Base-by-base conservation (phyloP, 2,113 vertebrate genomes). In the Sarotherodon lohbergeri region DNA sequence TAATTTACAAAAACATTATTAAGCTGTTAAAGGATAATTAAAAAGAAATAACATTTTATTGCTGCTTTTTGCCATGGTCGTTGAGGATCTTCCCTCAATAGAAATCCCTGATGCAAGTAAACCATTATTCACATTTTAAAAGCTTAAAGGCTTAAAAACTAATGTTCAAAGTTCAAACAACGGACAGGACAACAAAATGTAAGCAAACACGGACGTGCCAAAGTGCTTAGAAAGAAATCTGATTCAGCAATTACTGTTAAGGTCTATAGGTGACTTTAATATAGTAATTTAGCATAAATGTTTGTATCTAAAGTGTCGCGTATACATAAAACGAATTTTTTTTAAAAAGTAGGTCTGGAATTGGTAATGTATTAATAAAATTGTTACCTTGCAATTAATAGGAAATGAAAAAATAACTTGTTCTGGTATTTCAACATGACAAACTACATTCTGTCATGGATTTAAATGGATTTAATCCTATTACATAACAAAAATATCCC, bases 301-400 rank as follows among this genome's bases (percentile, higher is more conserved):
- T 50, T 50, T 78, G 10, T 78, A 32, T 78, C 16, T 78, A 78
- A 78, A 50, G 27, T n/a, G 46, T 78, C 41, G 19, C 1, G 0
- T 32, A 0, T 24, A 55, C 11, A 19, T 34, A 1, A 8, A 50
- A 78, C 0, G 7, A 50, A n/a, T 0, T 5, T 22, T 22, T 22
- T 22, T 22, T 22, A 22, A 22, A 22, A 50, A 27, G 22, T 78
- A 19, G 43, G 24, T 7, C 0, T 32, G 6, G 27, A 34, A 16
- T 32, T 52, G 5, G 24, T 76, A 50, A 19, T 29, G 1, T 29
- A 76, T 50, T 5, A 3, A 50, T 52, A 32, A 19, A 78, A n/a
- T 2, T 34, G 46, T 3, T 52, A 8, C 27, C 27, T 50, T 50
- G 71, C 43, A 0, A 2, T 50, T 78, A 78, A 32, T 19, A 50